Evolutionary conservation across 2,113 vertebrate species (phyloP), one percentile per base, ranked within the genome.

Genomic region (Struthio camelus): DNA sequence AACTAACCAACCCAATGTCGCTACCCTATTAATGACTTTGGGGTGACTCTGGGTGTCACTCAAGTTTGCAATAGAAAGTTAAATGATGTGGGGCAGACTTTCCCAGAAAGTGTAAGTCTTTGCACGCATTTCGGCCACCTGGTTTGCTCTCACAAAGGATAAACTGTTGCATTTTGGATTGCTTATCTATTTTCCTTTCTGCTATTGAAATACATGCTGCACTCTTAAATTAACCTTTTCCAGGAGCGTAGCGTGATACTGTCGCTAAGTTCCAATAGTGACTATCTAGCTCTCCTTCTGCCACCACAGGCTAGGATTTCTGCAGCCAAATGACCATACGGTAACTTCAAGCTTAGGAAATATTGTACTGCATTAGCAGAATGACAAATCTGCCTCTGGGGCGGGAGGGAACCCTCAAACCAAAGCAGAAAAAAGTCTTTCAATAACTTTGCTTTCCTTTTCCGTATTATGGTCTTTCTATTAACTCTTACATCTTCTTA

Each of bases 361-460:
- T 2, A 4, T 70, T 62, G 69, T 51, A 5, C 50, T 23, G 42
- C 78, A 87, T 59, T 46, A 80, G 67, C 36, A 75, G 81, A 89
- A 65, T 9, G 84, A 89, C 18, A 70, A 89, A 80, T 94, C 81
- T 87, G 50, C 50, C 94, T 93, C 93, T 71, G 70, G 71, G 27
- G 64, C 32, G 48, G 34, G 1, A 5, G 80, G 70, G 84, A 87
- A 66, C 25, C 53, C 62, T 93, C 3, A 11, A 93, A 73, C 64
- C 64, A 94, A 93, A 25, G 1, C 42, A 76, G 66, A 65, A 72
- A 67, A 67, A 38, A 10, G 27, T 32, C 24, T 76, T 90, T 72
- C 53, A 66, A 69, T 59, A 70, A 46, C 54, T 54, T 8, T 58
- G 18, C 75, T 95, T 93, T 78, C 75, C n/a, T 78, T 96, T 85